These are phyloP conservation scores for Hyphantria cunea DNA, from an alignment of 1,140 invertebrate species.

Conservation along the genomic window DNA sequence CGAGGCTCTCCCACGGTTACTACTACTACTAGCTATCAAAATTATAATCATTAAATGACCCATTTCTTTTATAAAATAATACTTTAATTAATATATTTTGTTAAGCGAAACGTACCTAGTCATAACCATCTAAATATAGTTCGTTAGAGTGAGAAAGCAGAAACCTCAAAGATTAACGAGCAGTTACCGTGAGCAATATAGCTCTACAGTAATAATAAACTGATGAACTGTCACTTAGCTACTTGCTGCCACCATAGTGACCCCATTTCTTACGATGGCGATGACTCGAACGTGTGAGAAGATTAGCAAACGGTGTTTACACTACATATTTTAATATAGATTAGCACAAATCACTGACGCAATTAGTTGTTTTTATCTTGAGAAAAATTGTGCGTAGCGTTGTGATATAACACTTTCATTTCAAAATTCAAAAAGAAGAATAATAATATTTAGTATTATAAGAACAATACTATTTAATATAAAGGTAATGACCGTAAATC, in stretches of 20 bases:
- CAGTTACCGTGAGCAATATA: slow-evolving; percentile 15
- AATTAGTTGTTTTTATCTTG: slow-evolving; percentile 7
- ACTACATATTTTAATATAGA: slow-evolving; percentile 5
- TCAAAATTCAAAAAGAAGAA: no score
- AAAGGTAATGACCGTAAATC: no score
- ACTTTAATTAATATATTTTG: neutral
- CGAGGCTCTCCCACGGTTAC: no score
- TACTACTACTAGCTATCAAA: no score
- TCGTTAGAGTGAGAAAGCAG: slow-evolving; percentile 3
- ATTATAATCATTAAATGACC: no score
- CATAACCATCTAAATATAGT: slow-evolving; percentile 2
- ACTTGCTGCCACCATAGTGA: slow-evolving; percentile 18
- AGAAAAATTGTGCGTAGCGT: no score
- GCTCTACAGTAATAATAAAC: slow-evolving; percentile 1
- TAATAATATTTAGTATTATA: no score
- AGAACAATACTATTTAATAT: no score
- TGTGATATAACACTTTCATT: no score
- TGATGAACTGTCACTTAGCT: slow-evolving; percentile 19
- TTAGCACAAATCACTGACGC: slow-evolving; percentile 1
- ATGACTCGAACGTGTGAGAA: slow-evolving; percentile 2
- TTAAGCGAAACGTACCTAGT: neutral
- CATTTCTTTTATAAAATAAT: neutral
- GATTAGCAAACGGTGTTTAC: slow-evolving; percentile 6
- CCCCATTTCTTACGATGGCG: slow-evolving; percentile 10
- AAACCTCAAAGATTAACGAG: slow-evolving; percentile 19